Conservation (phyloP, 2,888 invertebrate genomes). For the Teleiodes luculella region DNA sequence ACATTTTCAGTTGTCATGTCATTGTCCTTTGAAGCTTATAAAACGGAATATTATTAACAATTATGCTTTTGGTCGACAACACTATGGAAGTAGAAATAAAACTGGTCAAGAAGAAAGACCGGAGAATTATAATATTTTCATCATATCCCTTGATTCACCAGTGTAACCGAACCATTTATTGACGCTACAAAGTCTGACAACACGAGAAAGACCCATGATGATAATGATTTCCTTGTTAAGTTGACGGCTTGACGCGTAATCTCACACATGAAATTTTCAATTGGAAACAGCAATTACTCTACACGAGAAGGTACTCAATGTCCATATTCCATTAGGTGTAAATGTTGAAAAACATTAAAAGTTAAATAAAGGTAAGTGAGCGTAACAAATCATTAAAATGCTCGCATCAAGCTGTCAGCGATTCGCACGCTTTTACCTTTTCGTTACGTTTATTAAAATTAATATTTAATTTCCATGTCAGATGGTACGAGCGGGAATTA, state of each 20-base stretch:
- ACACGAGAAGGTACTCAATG: constrained; percentile 29
- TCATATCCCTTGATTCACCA: too few species aligned
- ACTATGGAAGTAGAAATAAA: too few species aligned
- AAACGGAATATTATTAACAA: too few species aligned
- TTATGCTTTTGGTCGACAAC: too few species aligned
- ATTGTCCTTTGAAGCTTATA: too few species aligned
- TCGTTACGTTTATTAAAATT: constrained; percentile 56
- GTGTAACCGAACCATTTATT: too few species aligned
- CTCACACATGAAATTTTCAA: constrained; percentile 3
- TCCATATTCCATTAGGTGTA: constrained; percentile 41
- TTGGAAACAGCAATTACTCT: constrained; percentile 11
- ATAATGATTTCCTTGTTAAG: too few species aligned
- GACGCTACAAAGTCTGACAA: too few species aligned
- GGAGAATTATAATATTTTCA: too few species aligned
- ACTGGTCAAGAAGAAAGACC: too few species aligned
- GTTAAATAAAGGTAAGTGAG: constrained; percentile 46
- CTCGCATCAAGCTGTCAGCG: constrained; percentile 39
- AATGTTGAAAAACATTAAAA: constrained; percentile 36
- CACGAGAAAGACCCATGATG: too few species aligned
- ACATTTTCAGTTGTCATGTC: too few species aligned
- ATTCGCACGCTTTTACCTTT: constrained; percentile 50
- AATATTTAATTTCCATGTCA: constrained; percentile 63
- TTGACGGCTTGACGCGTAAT: neutral
- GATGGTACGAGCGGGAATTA: constrained; percentile 11
- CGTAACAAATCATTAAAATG: constrained; percentile 53